Evolutionary conservation across 2,888 invertebrate species (phyloP).

Genomic region (Drosophila sordidula): DNA sequence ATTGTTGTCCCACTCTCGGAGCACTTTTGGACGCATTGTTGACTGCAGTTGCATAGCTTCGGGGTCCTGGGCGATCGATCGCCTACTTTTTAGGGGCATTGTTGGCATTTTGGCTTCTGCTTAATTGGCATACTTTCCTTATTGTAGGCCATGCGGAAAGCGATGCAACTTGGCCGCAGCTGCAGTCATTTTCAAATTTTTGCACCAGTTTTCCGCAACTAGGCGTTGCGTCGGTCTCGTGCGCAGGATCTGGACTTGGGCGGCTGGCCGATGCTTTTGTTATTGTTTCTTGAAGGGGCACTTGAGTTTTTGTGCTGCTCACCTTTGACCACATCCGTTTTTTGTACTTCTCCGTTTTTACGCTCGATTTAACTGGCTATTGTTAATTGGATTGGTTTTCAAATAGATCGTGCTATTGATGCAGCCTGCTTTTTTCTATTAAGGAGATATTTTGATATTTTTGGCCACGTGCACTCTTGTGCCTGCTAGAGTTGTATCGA

Average conservation of each 20-base stretch:
- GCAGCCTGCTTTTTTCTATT: slow-evolving; percentile 5
- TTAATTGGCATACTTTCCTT: slow-evolving; percentile 67
- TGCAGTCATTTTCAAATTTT: slow-evolving; percentile 40
- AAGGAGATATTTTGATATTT: background rate
- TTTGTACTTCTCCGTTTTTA: slow-evolving; percentile 55
- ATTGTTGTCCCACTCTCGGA: slow-evolving; percentile 69
- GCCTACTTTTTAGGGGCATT: slow-evolving; percentile 51
- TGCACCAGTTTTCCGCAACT: slow-evolving; percentile 38
- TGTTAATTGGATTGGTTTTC: slow-evolving; percentile 28
- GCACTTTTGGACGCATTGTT: slow-evolving; percentile 48
- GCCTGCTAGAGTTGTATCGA: background rate
- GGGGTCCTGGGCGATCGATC: slow-evolving; percentile 27
- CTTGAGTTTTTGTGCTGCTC: slow-evolving; percentile 50
- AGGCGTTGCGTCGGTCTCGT: slow-evolving; percentile 73
- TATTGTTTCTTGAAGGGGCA: slow-evolving; percentile 42
- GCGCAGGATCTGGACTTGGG: slow-evolving; percentile 32
- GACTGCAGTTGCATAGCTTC: slow-evolving; percentile 38
- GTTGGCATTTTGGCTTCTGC: slow-evolving; percentile 69
- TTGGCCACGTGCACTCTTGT: slow-evolving; percentile 21
- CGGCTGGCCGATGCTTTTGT: slow-evolving; percentile 33
- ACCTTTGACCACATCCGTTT: slow-evolving; percentile 72
- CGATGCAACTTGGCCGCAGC: slow-evolving; percentile 24
- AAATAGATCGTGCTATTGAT: slow-evolving; percentile 66
- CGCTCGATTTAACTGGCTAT: slow-evolving; percentile 59
- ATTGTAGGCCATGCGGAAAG: slow-evolving; percentile 39